Conservation (phyloP, 2,113 vertebrate species). For the Crocuta crocuta region DNA sequence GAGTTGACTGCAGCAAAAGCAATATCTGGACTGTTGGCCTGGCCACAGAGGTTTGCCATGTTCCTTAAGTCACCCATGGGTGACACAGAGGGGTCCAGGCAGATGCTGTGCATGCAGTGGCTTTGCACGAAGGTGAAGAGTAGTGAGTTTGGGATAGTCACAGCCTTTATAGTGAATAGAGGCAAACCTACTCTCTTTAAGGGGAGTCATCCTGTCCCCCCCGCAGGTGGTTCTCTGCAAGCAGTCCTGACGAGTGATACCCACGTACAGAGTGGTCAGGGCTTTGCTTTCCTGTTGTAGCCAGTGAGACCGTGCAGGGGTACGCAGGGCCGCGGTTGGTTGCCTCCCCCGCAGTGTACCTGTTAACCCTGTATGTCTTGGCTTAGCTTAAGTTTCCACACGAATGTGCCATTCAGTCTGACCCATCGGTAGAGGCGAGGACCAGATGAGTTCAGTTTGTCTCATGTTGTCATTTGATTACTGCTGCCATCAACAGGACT, state of each 20-base stretch:
- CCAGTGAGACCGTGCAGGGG: not conserved
- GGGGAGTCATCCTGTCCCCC: not conserved
- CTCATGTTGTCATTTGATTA: not conserved
- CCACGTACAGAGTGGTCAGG: not conserved
- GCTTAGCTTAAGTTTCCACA: not conserved
- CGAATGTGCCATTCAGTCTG: not conserved
- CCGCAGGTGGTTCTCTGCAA: conserved; percentile 18
- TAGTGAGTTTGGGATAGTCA: not conserved
- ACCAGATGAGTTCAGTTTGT: not conserved
- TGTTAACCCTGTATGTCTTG: not conserved
- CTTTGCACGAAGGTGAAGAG: not conserved
- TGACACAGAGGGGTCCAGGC: not conserved
- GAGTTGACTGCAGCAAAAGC: not conserved
- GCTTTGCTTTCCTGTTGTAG: not conserved
- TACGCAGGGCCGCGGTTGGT: fast-evolving
- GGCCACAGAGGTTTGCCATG: not conserved
- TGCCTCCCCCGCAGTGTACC: not conserved
- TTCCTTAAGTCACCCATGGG: not conserved
- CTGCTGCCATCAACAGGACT: not conserved
- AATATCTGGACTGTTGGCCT: not conserved
- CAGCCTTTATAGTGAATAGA: not conserved
- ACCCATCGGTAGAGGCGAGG: not conserved
- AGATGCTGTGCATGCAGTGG: not conserved
- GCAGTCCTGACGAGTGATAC: not conserved
- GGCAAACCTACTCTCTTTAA: not conserved